Evolutionary conservation across 2,797 vertebrate genomes (phyloP), one percentile per base, ranked within the genome.

Genomic region (Crocidura indochinensis): DNA sequence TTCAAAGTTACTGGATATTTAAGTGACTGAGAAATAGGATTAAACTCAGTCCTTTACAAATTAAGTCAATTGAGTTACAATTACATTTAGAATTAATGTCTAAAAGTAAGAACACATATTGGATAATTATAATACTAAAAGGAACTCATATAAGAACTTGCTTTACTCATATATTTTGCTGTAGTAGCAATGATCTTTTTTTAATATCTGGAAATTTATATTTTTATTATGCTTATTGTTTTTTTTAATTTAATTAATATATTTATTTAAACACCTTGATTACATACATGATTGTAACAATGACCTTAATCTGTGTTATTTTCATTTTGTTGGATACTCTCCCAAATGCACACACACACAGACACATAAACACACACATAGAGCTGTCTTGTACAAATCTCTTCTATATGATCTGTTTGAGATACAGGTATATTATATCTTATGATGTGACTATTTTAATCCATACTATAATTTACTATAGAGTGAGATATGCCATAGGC

Each of bases 51-150:
- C 27, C 5, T 10, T 73, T 31, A 74, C 17, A 44, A 69, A 71
- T 26, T 78, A 83, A 62, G 8, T 1, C 38, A 64, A 20, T 68
- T 75, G 79, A 83, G 10, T 53, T 60, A 64, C 80, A 93, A 51
- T 29, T 15, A 24, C 47, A 60, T 51, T 87, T 91, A 46, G 12
- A 90, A 93, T 73, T 53, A 90, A 67, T 91, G 46, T 84, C 26
- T 62, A 76, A 84, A 51, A 24, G 10, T 47, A 44, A 49, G 56
- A 87, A 6, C 69, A 79, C 44, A 87, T 81, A 76, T 93, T 60
- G 56, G 56, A 87, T 47, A 80, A 64, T 69, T 72, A 49, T 24
- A 76, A 44, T 64, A 29, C 53, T 80, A 74, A 87, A 53, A 73
- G 68, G 84, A 79, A 73, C 53, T 72, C 75, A 88, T 49, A 64